phyloP scores from a whole-genome alignment of 2,888 invertebrate species.

The Megaustenia siamemsis region DNA sequence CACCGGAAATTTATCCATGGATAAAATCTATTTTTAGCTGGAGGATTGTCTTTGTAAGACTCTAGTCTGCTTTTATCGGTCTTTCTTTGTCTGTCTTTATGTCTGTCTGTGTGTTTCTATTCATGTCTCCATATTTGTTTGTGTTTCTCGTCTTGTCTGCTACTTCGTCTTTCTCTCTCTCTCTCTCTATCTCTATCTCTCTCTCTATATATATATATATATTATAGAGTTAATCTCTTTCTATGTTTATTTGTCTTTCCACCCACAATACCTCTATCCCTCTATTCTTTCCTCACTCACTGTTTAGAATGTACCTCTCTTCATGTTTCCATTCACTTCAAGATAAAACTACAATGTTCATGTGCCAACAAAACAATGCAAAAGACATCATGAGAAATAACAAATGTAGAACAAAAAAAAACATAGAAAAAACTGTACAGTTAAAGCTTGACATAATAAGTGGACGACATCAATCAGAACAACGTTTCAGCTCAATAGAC shows the following conservation, averaged over 20 bases:
- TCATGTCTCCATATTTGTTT: background rate
- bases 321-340: too few species aligned
- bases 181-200: background rate
- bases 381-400: too few species aligned
- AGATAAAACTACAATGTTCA: too few species aligned
- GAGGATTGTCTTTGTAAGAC: constrained; percentile 20
- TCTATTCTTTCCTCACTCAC: background rate
- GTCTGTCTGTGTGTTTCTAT: background rate
- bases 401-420: too few species aligned
- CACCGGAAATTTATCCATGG: constrained; percentile 6
- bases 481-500: too few species aligned
- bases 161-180: background rate
- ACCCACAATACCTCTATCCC: background rate
- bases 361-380: too few species aligned
- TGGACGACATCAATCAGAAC: too few species aligned
- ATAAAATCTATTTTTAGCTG: constrained; percentile 21
- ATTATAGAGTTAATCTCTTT: background rate
- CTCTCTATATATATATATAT: background rate
- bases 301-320: too few species aligned
- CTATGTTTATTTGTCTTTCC: background rate
- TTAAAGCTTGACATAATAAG: too few species aligned
- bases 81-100: background rate
- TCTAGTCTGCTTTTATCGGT: background rate
- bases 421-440: too few species aligned
- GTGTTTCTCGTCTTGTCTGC: background rate